Conservation (phyloP, 1,140 invertebrate genomes). For the Temnothorax curvispinosus region DNA sequence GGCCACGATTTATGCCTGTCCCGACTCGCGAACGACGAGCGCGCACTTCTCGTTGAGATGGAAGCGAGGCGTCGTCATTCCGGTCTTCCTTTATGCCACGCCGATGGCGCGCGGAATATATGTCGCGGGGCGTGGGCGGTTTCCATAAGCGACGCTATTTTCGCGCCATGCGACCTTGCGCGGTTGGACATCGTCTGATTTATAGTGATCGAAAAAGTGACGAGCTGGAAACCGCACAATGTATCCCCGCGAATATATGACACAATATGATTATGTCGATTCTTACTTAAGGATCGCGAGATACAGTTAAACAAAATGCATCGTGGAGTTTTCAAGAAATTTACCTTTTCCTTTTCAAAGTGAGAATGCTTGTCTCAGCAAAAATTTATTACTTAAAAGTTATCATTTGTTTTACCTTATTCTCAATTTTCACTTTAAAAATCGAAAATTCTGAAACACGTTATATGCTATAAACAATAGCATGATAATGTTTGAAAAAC, state of each 20-base stretch:
- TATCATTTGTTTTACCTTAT: not conserved
- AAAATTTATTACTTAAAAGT: not conserved
- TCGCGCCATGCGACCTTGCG: slow-evolving; percentile 44
- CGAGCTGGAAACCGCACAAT: not conserved
- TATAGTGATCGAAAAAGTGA: slow-evolving; percentile 56
- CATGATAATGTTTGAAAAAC: not conserved
- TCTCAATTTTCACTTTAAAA: not conserved
- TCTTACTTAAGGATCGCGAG: not conserved
- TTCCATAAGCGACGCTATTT: slow-evolving; percentile 60
- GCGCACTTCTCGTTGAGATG: slow-evolving; percentile 52
- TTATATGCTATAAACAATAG: not conserved
- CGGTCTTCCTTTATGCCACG: slow-evolving; percentile 32
- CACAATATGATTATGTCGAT: not conserved
- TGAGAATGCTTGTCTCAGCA: not conserved
- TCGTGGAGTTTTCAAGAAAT: not conserved
- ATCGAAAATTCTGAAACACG: not conserved
- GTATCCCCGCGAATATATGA: not conserved
- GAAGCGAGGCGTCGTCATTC: slow-evolving; percentile 56
- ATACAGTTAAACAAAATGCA: not conserved
- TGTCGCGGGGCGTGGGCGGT: slow-evolving; percentile 33
- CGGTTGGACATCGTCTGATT: slow-evolving; percentile 35
- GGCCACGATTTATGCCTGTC: slow-evolving; percentile 77
- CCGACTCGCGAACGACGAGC: slow-evolving; percentile 33
- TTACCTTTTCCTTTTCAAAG: not conserved
- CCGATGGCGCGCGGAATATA: slow-evolving; percentile 57